Conservation (phyloP, 2,113 vertebrate genomes). For the Corythoichthys intestinalis region DNA sequence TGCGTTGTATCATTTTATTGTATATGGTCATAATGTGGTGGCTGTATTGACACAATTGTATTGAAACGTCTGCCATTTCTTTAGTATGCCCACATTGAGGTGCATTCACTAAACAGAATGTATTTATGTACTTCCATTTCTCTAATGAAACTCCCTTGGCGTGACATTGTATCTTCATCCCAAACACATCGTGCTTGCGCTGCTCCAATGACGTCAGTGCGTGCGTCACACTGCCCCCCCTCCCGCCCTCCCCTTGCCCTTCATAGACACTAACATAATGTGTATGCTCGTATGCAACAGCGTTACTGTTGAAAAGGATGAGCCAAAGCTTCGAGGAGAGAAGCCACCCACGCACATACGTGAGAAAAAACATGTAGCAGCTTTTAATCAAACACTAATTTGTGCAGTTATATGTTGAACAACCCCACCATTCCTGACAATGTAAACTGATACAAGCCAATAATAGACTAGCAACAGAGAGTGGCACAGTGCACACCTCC, state of each 20-base stretch:
- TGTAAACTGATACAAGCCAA: background rate
- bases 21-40: too few relatives aligned
- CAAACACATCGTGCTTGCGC: constrained; percentile 40
- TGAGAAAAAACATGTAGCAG: background rate
- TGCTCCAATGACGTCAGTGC: constrained; percentile 47
- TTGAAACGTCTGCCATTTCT: background rate
- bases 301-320: background rate
- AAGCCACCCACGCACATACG: background rate
- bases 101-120: background rate
- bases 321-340: background rate
- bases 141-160: background rate
- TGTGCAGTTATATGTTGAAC: background rate
- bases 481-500: too few relatives aligned
- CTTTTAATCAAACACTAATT: background rate
- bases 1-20: too few relatives aligned
- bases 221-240: constrained; percentile 37
- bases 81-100: background rate
- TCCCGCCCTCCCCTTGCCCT: constrained; percentile 1
- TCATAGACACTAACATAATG: constrained; percentile 28
- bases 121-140: background rate
- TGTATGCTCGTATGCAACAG: constrained; percentile 3
- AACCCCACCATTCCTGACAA: background rate
- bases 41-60: background rate
- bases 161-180: constrained; percentile 39
- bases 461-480: background rate